A percentile compares a stretch with the other conserved stretches of the same genome.
Conservation (phyloP, 2,113 vertebrate genomes). For the Charina bottae region DNA sequence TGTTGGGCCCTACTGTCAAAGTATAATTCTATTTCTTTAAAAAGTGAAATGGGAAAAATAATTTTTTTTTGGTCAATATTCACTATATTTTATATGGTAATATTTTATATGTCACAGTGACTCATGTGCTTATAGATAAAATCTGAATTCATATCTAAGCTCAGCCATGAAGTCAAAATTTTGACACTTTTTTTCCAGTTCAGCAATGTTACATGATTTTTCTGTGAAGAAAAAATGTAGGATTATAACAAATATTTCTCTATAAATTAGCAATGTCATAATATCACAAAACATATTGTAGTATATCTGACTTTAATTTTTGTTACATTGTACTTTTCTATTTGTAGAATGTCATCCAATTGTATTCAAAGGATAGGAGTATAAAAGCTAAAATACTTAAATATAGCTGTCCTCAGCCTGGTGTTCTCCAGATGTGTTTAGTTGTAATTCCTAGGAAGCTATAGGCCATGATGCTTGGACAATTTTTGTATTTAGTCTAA, state of each 20-base stretch:
- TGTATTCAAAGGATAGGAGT: background rate
- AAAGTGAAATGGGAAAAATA: slow-evolving; percentile 16
- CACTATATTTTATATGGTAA: background rate
- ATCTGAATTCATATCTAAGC: background rate
- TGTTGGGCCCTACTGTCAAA: background rate
- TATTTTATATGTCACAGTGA: background rate
- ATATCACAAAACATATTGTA: background rate
- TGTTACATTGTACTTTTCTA: background rate
- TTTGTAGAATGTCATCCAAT: background rate
- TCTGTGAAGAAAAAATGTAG: background rate
- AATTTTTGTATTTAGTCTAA: background rate
- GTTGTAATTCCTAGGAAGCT: background rate
- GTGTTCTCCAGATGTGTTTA: background rate
- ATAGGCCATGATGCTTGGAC: background rate
- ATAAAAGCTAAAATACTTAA: background rate
- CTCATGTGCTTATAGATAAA: background rate
- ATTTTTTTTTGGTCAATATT: background rate
- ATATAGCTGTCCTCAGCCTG: background rate
- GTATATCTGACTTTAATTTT: background rate
- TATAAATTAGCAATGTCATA: background rate
- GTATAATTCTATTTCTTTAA: background rate
- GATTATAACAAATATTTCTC: background rate
- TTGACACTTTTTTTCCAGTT: background rate
- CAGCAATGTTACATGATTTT: background rate
- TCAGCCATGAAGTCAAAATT: background rate